Evolutionary conservation across 2,797 vertebrate species (phyloP), one percentile per base, ranked within the genome.

Genomic region (Alosa sapidissima): DNA sequence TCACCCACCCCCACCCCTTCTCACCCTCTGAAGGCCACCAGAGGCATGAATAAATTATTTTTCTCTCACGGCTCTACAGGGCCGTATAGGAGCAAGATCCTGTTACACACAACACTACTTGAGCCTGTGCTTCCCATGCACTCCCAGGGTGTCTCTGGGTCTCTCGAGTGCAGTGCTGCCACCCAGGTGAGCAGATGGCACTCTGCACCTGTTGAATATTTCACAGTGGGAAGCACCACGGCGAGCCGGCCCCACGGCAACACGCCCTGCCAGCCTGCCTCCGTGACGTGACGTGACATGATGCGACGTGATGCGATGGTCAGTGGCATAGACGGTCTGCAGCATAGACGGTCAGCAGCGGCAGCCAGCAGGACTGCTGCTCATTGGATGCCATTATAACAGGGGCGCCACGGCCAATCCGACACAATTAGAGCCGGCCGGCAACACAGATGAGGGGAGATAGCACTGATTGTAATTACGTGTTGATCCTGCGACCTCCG

Each of bases 401-500:
- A 75, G 89, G 72, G 89, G 89, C 88, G 84, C 86, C 88, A 87
- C 86, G 83, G 88, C 88, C 87, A 88, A 88, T 86, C 88, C 90
- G 89, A 90, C 89, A 90, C 86, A 91, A 91, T 92, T 91, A 92
- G 84, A 47, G 81, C 72, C 72, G 72, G 82, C 88, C 49, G 83
- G 90, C 87, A 16, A 86, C 54, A 84, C 89, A 86, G 89, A 91
- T 81, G 86, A 85, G 84, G 55, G 82, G 36, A 83, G 91, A 89
- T 92, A 89, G 83, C 54, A 82, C 81, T 83, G 90, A 92, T 92
- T 91, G 89, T 87, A 91, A 91, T 91, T 91, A 88, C 14, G 82
- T 85, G 91, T 92, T 91, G 89, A 91, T 89, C 88, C 84, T 86
- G 84, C 65, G 60, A 52, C 88, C 88, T 88, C 89, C 89, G 84